These are phyloP conservation scores for Drosophila mercatorum DNA, from an alignment of 2,888 invertebrate genomes.

Conservation along the genomic window DNA sequence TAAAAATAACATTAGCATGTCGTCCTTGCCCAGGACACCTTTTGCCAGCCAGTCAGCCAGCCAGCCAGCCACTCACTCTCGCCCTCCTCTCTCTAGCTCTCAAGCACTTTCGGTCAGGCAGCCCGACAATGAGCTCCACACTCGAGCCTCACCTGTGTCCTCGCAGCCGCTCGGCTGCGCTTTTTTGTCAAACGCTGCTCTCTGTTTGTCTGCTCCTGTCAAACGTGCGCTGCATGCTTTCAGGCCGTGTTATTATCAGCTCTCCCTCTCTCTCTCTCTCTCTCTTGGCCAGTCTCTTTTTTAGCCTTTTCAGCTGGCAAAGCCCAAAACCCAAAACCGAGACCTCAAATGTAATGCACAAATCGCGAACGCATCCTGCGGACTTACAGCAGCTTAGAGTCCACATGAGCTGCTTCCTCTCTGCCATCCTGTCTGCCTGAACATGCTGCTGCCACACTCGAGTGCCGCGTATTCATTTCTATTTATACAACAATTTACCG, in stretches of 20 bases:
- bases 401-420: not conserved
- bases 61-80: not conserved
- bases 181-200: slow-evolving; percentile 67
- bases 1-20: slow-evolving; percentile 77
- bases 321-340: slow-evolving; percentile 36
- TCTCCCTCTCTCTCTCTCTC: not conserved
- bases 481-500: slow-evolving; percentile 2
- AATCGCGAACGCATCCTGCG: slow-evolving; percentile 30
- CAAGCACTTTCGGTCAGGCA: slow-evolving; percentile 67
- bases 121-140: slow-evolving; percentile 74
- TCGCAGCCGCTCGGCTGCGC: slow-evolving; percentile 11
- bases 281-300: too few relatives aligned
- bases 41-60: slow-evolving; percentile 22
- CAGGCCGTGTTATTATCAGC: slow-evolving; percentile 50
- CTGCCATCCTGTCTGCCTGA: not conserved
- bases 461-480: not conserved
- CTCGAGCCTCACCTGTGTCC: slow-evolving; percentile 23
- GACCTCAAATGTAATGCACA: slow-evolving; percentile 46
- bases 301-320: not conserved
- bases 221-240: slow-evolving; percentile 73
- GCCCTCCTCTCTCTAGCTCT: slow-evolving; percentile 7
- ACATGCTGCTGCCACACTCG: not conserved
- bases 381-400: slow-evolving; percentile 38
- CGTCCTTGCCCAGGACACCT: slow-evolving; percentile 71
- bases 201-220: slow-evolving; percentile 52